These are phyloP conservation scores for Tamandua tetradactyla DNA, from an alignment of 2,797 vertebrate species.

Conservation along the genomic window DNA sequence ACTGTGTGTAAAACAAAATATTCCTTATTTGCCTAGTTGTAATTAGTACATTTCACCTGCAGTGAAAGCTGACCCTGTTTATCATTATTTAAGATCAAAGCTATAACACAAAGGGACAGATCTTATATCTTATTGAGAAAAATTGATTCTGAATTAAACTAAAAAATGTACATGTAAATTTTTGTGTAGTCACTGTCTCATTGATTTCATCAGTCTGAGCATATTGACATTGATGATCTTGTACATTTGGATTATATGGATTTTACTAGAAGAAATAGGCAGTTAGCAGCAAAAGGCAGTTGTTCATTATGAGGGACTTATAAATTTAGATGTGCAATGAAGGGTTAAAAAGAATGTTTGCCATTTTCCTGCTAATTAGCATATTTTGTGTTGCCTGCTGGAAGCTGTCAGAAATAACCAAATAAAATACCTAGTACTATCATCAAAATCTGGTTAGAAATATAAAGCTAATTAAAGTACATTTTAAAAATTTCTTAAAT, in stretches of 20 bases:
- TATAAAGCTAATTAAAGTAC: conserved; percentile 10
- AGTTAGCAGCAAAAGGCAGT: background rate
- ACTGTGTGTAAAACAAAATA: background rate
- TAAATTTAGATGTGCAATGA: background rate
- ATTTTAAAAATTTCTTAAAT: conserved; percentile 6
- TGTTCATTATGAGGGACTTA: conserved; percentile 1
- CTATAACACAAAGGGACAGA: background rate
- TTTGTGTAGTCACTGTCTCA: background rate
- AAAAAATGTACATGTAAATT: background rate
- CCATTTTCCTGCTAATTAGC: background rate
- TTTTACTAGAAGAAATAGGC: conserved; percentile 31
- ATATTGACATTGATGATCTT: background rate
- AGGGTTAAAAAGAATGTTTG: background rate
- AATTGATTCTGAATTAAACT: background rate
- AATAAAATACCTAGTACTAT: background rate
- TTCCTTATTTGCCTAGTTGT: background rate
- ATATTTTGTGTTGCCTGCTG: conserved; percentile 8
- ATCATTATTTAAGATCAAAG: background rate
- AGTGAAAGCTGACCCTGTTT: background rate
- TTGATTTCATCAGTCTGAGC: background rate
- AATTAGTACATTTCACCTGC: background rate
- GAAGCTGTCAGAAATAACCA: conserved; percentile 42
- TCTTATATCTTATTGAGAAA: background rate
- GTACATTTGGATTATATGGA: background rate
- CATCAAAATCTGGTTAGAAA: conserved; percentile 48